Evolutionary conservation across 2,113 vertebrate genomes (phyloP), one percentile per base, ranked within the genome.

Genomic region (Plectropomus leopardus): DNA sequence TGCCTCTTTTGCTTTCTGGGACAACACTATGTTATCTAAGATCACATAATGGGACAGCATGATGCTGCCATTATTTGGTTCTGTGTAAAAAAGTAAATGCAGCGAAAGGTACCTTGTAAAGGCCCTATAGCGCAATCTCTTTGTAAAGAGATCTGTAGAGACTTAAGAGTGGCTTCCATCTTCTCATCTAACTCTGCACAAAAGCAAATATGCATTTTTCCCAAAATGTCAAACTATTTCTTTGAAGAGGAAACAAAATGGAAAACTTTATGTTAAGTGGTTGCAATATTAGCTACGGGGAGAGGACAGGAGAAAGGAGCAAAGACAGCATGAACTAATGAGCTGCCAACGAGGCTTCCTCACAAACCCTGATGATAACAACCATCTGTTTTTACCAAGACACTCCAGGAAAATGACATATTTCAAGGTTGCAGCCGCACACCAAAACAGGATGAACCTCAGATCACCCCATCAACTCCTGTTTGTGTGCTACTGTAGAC

Each of bases 401-500:
- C 72, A 80, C 63, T 89, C 80, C 87, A 90, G 92, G 87, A 93
- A 90, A 93, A 88, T 93, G 83, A 91, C 66, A 82, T 55, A 53
- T 80, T 89, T 93, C 94, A 95, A 94, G 94, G 94, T 92, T 87
- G 87, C 80, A 55, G 74, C 80, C 72, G 34, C 84, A 84, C 80
- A 92, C 83, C 92, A 94, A 94, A 95, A 95, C 94, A 95, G 94
- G 94, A 95, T 94, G 93, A 84, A 85, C 93, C 81, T 79, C 13
- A 67, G 86, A 73, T 88, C 89, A 86, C 77, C 53, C 82, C 84
- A 69, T 67, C 60, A 40, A 70, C 91, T 66, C 72, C 89, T 91
- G 93, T 94, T 91, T 91, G 83, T 91, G 86, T 44, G 85, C 78
- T 86, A 78, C 83, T 87, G 86, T 85, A 69, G 81, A 87, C 68